A percentile compares a stretch with the other conserved stretches of the same genome.
phyloP scores from a whole-genome alignment of 1,140 invertebrate species.

The Daktulosphaira vitifoliae region DNA sequence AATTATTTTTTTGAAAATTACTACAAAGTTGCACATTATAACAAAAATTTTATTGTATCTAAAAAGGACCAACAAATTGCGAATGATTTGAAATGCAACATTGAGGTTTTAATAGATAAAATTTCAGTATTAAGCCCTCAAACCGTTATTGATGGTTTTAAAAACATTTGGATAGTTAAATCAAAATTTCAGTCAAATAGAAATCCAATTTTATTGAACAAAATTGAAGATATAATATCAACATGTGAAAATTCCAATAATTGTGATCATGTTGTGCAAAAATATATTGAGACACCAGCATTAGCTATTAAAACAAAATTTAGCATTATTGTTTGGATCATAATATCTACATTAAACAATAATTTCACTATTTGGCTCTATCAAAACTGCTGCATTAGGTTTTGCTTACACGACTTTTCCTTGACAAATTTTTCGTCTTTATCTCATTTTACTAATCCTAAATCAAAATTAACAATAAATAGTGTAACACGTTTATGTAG shows the following conservation, averaged over 20 bases:
- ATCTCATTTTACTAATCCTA: neutral
- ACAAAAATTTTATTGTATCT: neutral
- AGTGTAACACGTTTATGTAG: neutral
- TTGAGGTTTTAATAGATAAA: neutral
- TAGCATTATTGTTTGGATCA: neutral
- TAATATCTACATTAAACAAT: neutral
- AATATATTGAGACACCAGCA: constrained; percentile 8
- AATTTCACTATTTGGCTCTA: neutral
- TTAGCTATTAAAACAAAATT: neutral
- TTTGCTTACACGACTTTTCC: neutral
- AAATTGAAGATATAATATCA: neutral
- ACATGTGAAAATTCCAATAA: too few relatives aligned
- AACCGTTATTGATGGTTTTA: neutral
- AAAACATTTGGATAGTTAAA: constrained; percentile 10
- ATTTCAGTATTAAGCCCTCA: neutral
- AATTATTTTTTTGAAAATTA: neutral
- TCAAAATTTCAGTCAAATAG: neutral
- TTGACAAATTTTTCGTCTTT: neutral
- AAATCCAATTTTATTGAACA: neutral
- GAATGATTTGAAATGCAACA: neutral
- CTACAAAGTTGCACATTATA: neutral
- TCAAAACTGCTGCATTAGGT: neutral
- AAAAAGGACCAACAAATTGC: neutral
- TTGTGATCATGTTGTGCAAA: neutral
- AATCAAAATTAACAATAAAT: neutral